Evolutionary conservation across 2,888 invertebrate genomes (phyloP).

Genomic region (Hemaris fuciformis): DNA sequence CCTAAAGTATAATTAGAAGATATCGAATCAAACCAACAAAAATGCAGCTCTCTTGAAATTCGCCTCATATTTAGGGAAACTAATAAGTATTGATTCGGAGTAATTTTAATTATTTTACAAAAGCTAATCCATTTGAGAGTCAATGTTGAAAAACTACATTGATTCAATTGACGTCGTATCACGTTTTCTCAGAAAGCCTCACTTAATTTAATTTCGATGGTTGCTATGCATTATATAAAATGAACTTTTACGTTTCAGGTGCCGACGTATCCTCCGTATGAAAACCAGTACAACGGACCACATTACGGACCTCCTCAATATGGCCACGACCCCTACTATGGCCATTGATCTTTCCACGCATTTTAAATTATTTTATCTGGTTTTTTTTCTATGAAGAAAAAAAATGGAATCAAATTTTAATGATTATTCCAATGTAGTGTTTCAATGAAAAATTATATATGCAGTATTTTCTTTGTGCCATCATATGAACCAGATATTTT

Average conservation of each 20-base stretch:
- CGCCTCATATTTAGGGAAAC: neutral
- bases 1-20: neutral
- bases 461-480: slow-evolving; percentile 42
- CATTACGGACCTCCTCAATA: slow-evolving; percentile 34
- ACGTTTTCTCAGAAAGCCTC: neutral
- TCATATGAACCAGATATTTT: slow-evolving; percentile 35
- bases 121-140: neutral
- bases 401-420: neutral
- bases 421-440: neutral
- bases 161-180: neutral
- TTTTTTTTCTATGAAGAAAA: slow-evolving; percentile 12
- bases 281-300: slow-evolving; percentile 19
- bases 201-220: neutral
- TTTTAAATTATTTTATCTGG: slow-evolving; percentile 20
- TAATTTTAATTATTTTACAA: neutral
- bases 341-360: slow-evolving; percentile 39
- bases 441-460: neutral
- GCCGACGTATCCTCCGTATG: slow-evolving; percentile 15
- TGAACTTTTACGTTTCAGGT: slow-evolving; percentile 19
- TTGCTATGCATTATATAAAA: neutral
- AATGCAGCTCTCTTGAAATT: neutral
- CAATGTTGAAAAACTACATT: neutral
- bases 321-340: slow-evolving; percentile 66
- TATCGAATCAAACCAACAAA: neutral
- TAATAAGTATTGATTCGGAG: neutral